Conservation (phyloP, 2,113 vertebrate species). For the Tichodroma muraria region DNA sequence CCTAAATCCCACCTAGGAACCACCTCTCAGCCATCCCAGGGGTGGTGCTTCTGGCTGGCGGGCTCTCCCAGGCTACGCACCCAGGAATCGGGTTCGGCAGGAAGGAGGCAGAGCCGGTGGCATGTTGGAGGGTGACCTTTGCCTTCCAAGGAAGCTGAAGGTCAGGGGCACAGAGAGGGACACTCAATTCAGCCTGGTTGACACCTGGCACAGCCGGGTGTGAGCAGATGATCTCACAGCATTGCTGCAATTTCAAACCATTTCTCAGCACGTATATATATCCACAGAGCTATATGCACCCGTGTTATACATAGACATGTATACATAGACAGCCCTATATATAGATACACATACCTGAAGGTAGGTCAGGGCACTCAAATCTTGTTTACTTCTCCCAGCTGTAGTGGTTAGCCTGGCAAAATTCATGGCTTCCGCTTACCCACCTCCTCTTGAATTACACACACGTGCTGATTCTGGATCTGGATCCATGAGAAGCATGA, state of each 20-base stretch:
- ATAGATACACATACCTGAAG: constrained; percentile 29
- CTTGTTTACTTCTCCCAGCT: constrained; percentile 10
- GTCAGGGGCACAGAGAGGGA: not conserved
- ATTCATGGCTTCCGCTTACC: not conserved
- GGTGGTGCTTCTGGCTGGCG: not conserved
- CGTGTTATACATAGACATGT: not conserved
- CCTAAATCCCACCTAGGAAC: not conserved
- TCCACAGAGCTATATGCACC: not conserved
- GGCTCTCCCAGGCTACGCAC: accelerated
- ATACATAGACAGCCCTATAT: not conserved
- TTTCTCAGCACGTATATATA: not conserved
- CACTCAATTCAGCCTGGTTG: not conserved
- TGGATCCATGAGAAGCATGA: accelerated
- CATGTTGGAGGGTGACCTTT: not conserved
- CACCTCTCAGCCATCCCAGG: accelerated
- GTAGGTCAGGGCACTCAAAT: not conserved
- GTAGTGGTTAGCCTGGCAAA: not conserved
- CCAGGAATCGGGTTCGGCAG: not conserved
- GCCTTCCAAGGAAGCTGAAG: constrained; percentile 1
- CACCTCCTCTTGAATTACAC: not conserved
- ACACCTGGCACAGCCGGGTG: not conserved
- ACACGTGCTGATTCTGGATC: accelerated
- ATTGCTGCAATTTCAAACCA: not conserved
- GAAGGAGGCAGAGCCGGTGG: constrained; percentile 7
- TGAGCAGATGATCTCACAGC: not conserved